Evolutionary conservation across 2,113 vertebrate species (phyloP).

Genomic region (Castor canadensis): DNA sequence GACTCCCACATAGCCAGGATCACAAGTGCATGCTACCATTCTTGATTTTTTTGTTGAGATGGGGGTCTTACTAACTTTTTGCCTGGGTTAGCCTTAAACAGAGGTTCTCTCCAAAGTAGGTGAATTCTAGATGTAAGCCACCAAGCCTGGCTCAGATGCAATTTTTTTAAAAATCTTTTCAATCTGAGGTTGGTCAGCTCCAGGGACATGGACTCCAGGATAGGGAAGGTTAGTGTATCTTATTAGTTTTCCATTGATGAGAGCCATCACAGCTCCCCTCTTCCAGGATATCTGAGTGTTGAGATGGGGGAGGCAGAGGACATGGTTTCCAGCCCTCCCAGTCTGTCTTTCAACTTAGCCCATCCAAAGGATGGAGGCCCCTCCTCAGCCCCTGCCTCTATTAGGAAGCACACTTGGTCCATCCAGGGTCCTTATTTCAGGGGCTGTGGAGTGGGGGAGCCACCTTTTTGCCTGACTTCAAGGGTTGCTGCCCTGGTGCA

Average conservation of each 20-base stretch:
- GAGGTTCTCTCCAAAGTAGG: too few species aligned
- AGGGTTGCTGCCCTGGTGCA: fast-evolving
- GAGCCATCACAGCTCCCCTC: fast-evolving
- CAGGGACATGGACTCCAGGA: too few species aligned
- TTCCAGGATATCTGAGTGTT: neutral
- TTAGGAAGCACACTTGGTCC: fast-evolving
- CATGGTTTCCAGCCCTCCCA: neutral
- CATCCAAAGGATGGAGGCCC: neutral
- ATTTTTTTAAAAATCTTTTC: neutral
- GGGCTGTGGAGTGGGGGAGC: fast-evolving
- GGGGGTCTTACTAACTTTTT: too few species aligned
- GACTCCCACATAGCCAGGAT: too few species aligned
- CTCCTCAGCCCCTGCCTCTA: too few species aligned
- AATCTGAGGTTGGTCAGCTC: too few species aligned
- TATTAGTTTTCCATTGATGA: neutral
- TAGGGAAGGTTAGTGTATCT: neutral
- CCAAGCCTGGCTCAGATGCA: too few species aligned
- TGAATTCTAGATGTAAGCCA: too few species aligned
- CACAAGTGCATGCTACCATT: too few species aligned
- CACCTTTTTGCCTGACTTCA: fast-evolving
- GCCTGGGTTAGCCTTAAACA: too few species aligned
- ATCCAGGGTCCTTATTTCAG: neutral
- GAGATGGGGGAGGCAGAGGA: fast-evolving
- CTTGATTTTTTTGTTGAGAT: too few species aligned
- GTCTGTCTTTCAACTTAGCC: neutral